Percentiles rank a stretch among this genome's conserved stretches.
Conservation (phyloP, 1,140 invertebrate genomes). For the Euura lappo region DNA sequence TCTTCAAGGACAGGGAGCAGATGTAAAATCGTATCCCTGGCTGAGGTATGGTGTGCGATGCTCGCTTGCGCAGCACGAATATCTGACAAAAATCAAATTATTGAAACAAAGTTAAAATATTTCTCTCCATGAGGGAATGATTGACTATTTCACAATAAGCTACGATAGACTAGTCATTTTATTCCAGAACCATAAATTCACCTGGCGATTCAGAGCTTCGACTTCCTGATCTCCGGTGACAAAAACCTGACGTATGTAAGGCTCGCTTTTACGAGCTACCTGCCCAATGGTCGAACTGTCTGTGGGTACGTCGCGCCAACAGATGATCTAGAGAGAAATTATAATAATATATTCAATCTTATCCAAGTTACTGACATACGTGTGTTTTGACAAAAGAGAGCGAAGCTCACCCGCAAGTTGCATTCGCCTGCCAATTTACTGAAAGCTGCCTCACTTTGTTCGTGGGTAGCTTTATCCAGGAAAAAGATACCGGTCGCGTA, state of each 20-base stretch:
- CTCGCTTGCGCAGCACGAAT: constrained; percentile 91
- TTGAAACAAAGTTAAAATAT: not conserved
- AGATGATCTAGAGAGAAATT: constrained; percentile 70
- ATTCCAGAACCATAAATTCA: constrained; percentile 44
- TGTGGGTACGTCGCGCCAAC: constrained; percentile 92
- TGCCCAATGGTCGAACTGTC: constrained; percentile 85
- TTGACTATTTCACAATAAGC: too few species aligned
- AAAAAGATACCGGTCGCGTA: constrained; percentile 98
- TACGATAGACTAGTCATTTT: too few species aligned
- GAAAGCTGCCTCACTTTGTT: constrained; percentile 83
- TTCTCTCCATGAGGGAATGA: not conserved
- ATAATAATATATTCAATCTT: constrained; percentile 15
- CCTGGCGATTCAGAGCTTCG: constrained; percentile 68
- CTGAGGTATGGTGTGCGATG: constrained; percentile 85
- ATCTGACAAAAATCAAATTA: constrained; percentile 65
- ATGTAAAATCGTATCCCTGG: constrained; percentile 93
- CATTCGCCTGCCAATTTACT: constrained; percentile 80
- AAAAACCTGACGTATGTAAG: constrained; percentile 95
- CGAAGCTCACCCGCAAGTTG: constrained; percentile 69
- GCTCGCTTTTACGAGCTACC: constrained; percentile 92
- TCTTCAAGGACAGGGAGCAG: constrained; percentile 90
- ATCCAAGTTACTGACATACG: constrained; percentile 15
- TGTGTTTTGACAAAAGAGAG: too few species aligned
- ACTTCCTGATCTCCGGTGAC: constrained; percentile 73
- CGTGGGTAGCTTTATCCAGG: constrained; percentile 83